Conservation (phyloP, 2,888 invertebrate genomes). For the Bibio marci region DNA sequence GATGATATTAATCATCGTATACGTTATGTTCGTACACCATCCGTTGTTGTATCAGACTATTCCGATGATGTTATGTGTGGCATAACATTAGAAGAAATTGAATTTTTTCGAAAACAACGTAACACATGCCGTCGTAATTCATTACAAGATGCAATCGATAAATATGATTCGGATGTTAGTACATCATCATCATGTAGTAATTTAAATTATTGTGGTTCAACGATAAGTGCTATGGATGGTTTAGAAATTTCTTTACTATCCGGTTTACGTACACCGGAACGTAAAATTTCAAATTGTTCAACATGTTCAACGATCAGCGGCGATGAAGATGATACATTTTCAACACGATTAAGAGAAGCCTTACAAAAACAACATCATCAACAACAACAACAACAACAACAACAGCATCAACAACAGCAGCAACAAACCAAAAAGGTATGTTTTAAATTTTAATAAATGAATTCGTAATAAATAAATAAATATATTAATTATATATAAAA, state of each 20-base stretch:
- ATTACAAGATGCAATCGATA: constrained; percentile 16
- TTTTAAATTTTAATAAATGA: too few species aligned
- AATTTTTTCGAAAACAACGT: constrained; percentile 35
- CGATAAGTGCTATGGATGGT: constrained; percentile 35
- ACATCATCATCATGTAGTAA: constrained; percentile 40
- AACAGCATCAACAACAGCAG: constrained; percentile 28
- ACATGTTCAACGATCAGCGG: constrained; percentile 58
- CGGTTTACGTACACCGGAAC: constrained; percentile 39
- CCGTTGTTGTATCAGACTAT: constrained; percentile 76
- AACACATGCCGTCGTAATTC: constrained; percentile 17
- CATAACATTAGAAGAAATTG: constrained; percentile 40
- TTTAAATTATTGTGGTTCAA: constrained; percentile 38
- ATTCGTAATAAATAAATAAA: not conserved
- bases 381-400: constrained; percentile 21
- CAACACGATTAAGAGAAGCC: constrained; percentile 22
- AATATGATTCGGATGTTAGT: constrained; percentile 35
- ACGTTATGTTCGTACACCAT: constrained; percentile 61
- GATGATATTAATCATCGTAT: constrained; percentile 26
- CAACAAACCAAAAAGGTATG: constrained; percentile 28
- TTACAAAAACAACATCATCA: constrained; percentile 29
- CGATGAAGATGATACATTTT: constrained; percentile 43
- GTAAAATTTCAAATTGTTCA: constrained; percentile 56
- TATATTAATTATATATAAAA: not conserved
- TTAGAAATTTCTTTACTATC: constrained; percentile 25
- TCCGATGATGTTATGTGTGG: constrained; percentile 50